phyloP scores from a whole-genome alignment of 1,140 invertebrate genomes.

The Thereuonema tuberculata region DNA sequence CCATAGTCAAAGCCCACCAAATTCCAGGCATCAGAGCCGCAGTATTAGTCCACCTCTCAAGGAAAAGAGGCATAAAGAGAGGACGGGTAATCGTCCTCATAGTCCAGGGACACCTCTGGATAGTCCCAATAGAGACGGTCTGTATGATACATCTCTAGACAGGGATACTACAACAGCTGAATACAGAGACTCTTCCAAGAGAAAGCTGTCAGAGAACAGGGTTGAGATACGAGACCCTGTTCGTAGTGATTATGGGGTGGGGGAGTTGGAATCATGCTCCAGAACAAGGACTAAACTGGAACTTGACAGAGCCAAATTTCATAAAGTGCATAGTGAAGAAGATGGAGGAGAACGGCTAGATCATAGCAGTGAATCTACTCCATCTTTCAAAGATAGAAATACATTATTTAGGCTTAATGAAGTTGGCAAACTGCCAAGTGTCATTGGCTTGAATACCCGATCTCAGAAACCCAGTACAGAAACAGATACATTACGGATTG shows the following conservation, averaged over 20 bases:
- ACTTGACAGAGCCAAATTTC: background rate
- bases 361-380: background rate
- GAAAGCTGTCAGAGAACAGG: background rate
- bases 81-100: background rate
- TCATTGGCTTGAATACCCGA: background rate
- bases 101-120: constrained; percentile 11
- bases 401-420: background rate
- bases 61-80: constrained; percentile 1
- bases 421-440: background rate
- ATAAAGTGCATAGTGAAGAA: constrained; percentile 5
- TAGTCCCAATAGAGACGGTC: background rate
- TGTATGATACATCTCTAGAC: background rate
- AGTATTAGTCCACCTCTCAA: constrained; percentile 20
- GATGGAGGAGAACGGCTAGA: background rate
- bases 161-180: background rate
- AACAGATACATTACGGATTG: background rate
- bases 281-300: constrained; percentile 4
- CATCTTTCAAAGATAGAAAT: background rate
- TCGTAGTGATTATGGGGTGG: background rate
- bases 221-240: background rate
- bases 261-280: background rate
- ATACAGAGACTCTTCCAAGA: background rate
- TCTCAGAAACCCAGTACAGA: background rate
- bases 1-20: constrained; percentile 25
- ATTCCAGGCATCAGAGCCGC: constrained; percentile 16